phyloP scores from a whole-genome alignment of 2,797 vertebrate genomes.

The Danio choprae region DNA sequence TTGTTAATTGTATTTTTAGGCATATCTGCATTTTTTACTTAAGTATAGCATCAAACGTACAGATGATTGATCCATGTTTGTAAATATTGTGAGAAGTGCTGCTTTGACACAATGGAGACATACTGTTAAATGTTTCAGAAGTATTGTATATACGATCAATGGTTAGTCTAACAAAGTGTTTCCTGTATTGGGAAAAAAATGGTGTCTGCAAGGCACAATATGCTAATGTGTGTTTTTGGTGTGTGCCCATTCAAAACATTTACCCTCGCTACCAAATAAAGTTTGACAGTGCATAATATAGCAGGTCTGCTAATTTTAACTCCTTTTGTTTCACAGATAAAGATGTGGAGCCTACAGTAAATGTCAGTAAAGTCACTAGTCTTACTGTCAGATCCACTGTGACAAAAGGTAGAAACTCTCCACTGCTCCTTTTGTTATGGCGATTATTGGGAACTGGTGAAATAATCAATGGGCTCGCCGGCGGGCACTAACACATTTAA shows the following conservation, averaged over 20 bases:
- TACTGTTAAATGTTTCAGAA: not conserved
- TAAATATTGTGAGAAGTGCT: not conserved
- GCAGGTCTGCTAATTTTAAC: conserved; percentile 47
- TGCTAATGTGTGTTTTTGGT: not conserved
- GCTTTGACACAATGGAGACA: not conserved
- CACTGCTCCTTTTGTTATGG: conserved; percentile 35
- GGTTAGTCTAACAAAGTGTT: not conserved
- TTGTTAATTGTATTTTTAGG: too few relatives aligned
- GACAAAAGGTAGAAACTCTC: conserved; percentile 73
- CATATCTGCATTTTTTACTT: too few relatives aligned
- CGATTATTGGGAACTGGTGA: conserved; percentile 58
- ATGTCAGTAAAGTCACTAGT: conserved; percentile 63
- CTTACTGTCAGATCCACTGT: conserved; percentile 69
- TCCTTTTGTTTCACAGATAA: conserved; percentile 76
- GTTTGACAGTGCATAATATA: conserved; percentile 6
- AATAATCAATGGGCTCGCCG: conserved; percentile 38
- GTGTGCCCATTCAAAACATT: not conserved
- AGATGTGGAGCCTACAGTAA: conserved; percentile 63
- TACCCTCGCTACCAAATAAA: not conserved
- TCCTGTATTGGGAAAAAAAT: not conserved
- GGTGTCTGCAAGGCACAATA: not conserved
- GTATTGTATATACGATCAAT: not conserved
- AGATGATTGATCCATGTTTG: too few relatives aligned
- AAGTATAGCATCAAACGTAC: not conserved
- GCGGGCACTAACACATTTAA: conserved; percentile 3